Evolutionary conservation across 2,797 vertebrate genomes (phyloP).

Genomic region (Coccyzus lansbergi): DNA sequence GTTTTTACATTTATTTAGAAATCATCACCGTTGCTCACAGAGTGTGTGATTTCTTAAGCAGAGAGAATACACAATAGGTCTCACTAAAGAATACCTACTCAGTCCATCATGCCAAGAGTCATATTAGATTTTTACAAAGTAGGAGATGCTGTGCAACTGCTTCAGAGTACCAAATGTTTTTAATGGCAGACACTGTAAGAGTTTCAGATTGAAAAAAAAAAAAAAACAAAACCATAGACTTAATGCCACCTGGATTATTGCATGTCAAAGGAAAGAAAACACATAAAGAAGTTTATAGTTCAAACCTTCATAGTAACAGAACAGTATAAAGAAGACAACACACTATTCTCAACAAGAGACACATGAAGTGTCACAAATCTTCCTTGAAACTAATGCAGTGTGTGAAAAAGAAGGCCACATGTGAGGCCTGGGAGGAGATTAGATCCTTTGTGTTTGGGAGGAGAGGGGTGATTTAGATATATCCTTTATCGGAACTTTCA

Average conservation of each 20-base stretch:
- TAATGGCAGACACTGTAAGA: not conserved
- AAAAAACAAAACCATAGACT: accelerated
- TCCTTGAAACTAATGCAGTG: not conserved
- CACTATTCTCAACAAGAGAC: not conserved
- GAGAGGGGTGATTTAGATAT: not conserved
- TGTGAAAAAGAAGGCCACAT: not conserved
- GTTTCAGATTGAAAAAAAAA: not conserved
- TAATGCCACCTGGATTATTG: not conserved
- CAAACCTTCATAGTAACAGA: not conserved
- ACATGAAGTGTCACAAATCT: not conserved
- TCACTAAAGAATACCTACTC: not conserved
- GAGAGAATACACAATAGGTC: not conserved
- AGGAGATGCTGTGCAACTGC: not conserved
- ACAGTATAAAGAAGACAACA: too few species aligned
- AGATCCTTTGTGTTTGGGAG: not conserved
- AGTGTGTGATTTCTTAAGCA: not conserved
- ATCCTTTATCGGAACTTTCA: not conserved
- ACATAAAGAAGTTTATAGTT: not conserved
- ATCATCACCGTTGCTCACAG: not conserved
- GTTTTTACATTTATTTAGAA: not conserved
- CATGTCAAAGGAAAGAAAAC: not conserved
- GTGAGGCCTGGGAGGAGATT: not conserved
- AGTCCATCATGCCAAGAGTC: not conserved
- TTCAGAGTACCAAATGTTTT: not conserved
- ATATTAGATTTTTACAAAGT: not conserved